A percentile compares a stretch with the other conserved stretches of the same genome.
phyloP scores from a whole-genome alignment of 2,113 vertebrate species.

The Mystacornis crossleyi region DNA sequence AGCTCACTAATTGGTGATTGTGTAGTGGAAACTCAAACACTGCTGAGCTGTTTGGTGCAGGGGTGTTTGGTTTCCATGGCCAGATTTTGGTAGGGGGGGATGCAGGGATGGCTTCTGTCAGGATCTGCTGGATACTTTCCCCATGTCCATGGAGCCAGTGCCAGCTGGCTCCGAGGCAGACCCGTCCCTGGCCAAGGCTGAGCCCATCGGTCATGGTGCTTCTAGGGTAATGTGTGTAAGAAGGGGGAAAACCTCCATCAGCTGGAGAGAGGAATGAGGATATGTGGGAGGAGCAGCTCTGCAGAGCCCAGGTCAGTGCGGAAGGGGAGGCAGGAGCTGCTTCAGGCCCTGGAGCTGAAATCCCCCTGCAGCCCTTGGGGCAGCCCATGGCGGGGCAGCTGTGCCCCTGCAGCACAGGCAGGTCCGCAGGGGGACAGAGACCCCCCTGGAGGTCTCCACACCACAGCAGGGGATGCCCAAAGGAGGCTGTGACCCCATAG shows the following conservation, averaged over 20 bases:
- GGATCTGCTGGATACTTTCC: not conserved
- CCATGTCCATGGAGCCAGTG: rapidly evolving
- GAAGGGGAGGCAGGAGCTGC: not conserved
- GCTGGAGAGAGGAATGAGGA: too few relatives aligned
- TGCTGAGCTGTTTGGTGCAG: not conserved
- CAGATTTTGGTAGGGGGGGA: not conserved
- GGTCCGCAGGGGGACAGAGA: not conserved
- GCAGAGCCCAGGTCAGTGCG: not conserved
- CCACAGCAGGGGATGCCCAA: not conserved
- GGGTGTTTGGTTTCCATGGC: not conserved
- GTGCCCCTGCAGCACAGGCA: not conserved
- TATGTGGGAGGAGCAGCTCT: not conserved
- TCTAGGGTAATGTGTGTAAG: not conserved
- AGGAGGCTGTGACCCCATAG: too few relatives aligned
- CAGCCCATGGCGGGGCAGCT: not conserved
- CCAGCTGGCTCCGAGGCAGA: not conserved
- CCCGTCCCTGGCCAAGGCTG: rapidly evolving
- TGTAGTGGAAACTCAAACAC: not conserved
- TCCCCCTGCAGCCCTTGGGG: not conserved
- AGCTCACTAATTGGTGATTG: not conserved
- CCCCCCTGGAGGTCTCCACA: not conserved
- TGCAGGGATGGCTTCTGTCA: not conserved
- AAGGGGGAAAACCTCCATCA: not conserved
- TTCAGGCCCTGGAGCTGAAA: not conserved
- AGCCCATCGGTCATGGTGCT: not conserved